These are phyloP conservation scores for Hymenopus coronatus DNA, from an alignment of 2,888 invertebrate genomes.

Conservation along the genomic window DNA sequence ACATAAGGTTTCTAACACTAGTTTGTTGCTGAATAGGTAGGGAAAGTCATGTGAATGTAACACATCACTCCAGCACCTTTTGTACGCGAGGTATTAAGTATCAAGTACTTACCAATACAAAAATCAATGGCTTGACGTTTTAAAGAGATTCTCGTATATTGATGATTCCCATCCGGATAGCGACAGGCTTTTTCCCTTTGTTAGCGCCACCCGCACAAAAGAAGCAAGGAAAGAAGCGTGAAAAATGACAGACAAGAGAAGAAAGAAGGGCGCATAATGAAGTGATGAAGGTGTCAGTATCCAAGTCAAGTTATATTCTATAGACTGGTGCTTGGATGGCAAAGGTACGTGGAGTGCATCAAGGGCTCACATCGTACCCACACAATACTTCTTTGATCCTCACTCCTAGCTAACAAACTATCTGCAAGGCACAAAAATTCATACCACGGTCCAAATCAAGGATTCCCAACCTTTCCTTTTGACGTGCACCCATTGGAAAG, in stretches of 20 bases:
- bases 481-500: no score
- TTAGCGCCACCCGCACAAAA: background rate
- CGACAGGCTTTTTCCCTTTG: background rate
- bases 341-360: background rate
- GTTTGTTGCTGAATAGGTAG: no score
- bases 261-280: background rate
- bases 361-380: background rate
- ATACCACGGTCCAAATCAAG: no score
- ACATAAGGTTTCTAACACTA: no score
- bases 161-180: background rate
- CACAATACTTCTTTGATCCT: no score
- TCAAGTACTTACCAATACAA: background rate
- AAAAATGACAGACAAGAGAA: background rate
- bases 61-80: no score
- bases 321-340: no score
- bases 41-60: no score
- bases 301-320: background rate
- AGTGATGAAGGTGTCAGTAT: background rate
- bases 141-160: background rate
- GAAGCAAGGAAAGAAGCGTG: background rate
- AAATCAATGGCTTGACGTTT: background rate
- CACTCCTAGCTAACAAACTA: no score
- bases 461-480: no score
- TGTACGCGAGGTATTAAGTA: no score
- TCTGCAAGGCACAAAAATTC: no score